These are phyloP conservation scores for Lycocerus yunnanus DNA, from an alignment of 2,888 invertebrate genomes.

Conservation along the genomic window DNA sequence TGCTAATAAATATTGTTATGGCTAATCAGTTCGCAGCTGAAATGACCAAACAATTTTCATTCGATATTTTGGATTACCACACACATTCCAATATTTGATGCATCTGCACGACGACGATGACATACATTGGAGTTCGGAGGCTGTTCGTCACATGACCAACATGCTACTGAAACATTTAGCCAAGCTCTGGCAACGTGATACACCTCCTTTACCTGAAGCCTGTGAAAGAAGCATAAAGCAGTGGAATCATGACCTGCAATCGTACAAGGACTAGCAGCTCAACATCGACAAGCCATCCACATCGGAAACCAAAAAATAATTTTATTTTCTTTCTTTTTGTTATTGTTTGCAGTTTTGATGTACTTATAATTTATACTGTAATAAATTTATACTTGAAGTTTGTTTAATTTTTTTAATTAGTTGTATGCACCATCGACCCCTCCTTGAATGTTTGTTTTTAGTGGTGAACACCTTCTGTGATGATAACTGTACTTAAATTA, in stretches of 20 bases:
- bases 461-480: too few species aligned
- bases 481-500: too few species aligned
- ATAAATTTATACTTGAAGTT: too few species aligned
- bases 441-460: too few species aligned
- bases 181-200: conserved; percentile 13
- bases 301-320: too few species aligned
- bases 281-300: too few species aligned
- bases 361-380: too few species aligned
- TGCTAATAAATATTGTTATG: conserved; percentile 57
- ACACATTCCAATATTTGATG: conserved; percentile 54
- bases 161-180: conserved; percentile 54
- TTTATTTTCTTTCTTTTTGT: too few species aligned
- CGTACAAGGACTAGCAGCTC: neutral
- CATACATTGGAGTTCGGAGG: conserved; percentile 57
- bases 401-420: too few species aligned
- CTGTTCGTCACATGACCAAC: conserved; percentile 56
- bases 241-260: neutral
- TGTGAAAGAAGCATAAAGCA: neutral
- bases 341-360: too few species aligned
- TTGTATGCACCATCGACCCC: too few species aligned
- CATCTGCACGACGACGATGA: conserved; percentile 56
- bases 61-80: conserved; percentile 59
- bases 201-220: neutral
- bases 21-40: conserved; percentile 56
- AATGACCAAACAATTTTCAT: conserved; percentile 48